Evolutionary conservation across 2,888 invertebrate species (phyloP).

Genomic region (Drosophila rellima): DNA sequence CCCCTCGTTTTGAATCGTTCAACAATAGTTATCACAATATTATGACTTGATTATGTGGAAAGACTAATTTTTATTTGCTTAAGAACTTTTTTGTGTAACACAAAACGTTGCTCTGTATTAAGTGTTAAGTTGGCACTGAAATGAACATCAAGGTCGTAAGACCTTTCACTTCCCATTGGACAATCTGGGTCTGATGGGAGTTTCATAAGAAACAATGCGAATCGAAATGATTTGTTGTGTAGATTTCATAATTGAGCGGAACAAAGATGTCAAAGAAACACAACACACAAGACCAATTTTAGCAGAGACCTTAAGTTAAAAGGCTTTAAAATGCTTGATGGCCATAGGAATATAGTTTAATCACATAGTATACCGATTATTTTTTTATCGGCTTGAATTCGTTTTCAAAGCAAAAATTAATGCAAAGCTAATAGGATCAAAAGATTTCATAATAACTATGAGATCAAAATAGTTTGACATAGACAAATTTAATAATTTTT

Average conservation of each 20-base stretch:
- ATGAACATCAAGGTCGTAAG: constrained; percentile 62
- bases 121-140: constrained; percentile 68
- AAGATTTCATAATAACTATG: neutral
- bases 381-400: neutral
- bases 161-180: constrained; percentile 59
- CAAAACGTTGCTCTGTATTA: constrained; percentile 69
- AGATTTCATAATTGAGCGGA: constrained; percentile 37
- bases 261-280: constrained; percentile 21
- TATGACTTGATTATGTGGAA: constrained; percentile 79
- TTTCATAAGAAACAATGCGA: constrained; percentile 48
- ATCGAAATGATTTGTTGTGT: constrained; percentile 42
- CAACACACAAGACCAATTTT: constrained; percentile 38
- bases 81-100: constrained; percentile 58
- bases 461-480: neutral
- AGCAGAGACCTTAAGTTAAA: constrained; percentile 8
- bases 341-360: constrained; percentile 50
- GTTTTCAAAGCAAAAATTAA: neutral
- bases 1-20: constrained; percentile 16
- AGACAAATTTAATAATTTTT: neutral
- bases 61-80: constrained; percentile 72
- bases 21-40: constrained; percentile 73
- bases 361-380: constrained; percentile 21
- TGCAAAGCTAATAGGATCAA: neutral
- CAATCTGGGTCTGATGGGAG: constrained; percentile 41
- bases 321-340: constrained; percentile 21